Percentiles rank a stretch among this genome's conserved stretches.
Conservation (phyloP, 2,797 vertebrate species). For the Ctenochaetus hawaiiensis region DNA sequence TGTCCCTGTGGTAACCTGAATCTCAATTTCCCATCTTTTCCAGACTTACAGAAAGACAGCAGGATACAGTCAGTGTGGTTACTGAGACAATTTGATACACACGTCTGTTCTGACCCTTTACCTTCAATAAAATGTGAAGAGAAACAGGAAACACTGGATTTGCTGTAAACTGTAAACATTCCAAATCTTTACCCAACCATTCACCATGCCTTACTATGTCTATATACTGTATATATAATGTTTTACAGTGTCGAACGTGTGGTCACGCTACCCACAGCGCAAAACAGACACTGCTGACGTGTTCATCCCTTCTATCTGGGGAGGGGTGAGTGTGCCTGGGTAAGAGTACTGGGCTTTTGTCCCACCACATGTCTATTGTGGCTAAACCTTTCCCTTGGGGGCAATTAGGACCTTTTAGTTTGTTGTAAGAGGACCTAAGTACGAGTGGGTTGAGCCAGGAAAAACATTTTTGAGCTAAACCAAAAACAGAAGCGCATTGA, state of each 20-base stretch:
- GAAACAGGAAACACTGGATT: constrained; percentile 81
- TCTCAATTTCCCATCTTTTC: constrained; percentile 71
- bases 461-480: constrained; percentile 96
- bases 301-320: constrained; percentile 90
- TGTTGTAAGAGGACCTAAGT: constrained; percentile 97
- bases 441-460: constrained; percentile 92
- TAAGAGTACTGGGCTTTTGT: constrained; percentile 92
- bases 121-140: constrained; percentile 77
- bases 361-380: constrained; percentile 94
- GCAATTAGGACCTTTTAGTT: constrained; percentile 96
- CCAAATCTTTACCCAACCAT: constrained; percentile 74
- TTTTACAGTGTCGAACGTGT: constrained; percentile 81
- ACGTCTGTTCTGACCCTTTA: constrained; percentile 70
- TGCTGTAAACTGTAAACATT: constrained; percentile 85
- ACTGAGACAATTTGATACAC: constrained; percentile 73
- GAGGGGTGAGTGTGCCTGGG: constrained; percentile 77
- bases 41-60: constrained; percentile 60
- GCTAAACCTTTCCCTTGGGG: constrained; percentile 92
- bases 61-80: constrained; percentile 60
- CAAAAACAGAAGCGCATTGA: constrained; percentile 97
- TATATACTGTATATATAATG: constrained; percentile 82
- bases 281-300: constrained; percentile 88
- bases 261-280: constrained; percentile 75
- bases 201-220: constrained; percentile 65
- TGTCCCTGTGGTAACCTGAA: constrained; percentile 56